Percentiles rank a stretch among this genome's conserved stretches.
Conservation (phyloP, 2,888 invertebrate genomes). For the Griposia aprilina region DNA sequence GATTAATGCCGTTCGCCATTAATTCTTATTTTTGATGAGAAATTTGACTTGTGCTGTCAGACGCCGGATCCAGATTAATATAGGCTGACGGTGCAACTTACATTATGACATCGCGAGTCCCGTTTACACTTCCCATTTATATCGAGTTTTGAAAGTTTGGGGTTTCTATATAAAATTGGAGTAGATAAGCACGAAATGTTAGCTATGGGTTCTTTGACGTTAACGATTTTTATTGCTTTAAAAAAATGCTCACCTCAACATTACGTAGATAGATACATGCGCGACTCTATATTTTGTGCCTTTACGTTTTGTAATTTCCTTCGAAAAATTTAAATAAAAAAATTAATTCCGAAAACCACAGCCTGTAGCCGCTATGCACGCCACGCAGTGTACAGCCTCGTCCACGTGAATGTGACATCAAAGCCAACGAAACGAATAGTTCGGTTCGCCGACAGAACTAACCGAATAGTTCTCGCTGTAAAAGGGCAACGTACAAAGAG, state of each 20-base stretch:
- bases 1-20: slow-evolving; percentile 90
- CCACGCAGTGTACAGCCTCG: slow-evolving; percentile 22
- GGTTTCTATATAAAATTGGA: slow-evolving; percentile 9
- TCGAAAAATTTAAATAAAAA: slow-evolving; percentile 50
- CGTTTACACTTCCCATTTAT: slow-evolving; percentile 63
- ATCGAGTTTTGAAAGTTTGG: slow-evolving; percentile 42
- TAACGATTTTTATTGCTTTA: background rate
- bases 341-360: slow-evolving; percentile 38
- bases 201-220: background rate
- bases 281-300: background rate
- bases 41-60: slow-evolving; percentile 90
- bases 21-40: slow-evolving; percentile 91
- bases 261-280: background rate
- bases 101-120: slow-evolving; percentile 79
- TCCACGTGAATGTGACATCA: slow-evolving; percentile 74
- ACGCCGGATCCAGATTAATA: slow-evolving; percentile 90
- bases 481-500: slow-evolving; percentile 89
- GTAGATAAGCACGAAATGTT: slow-evolving; percentile 7
- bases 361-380: slow-evolving; percentile 24
- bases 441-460: slow-evolving; percentile 84
- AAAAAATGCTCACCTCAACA: background rate
- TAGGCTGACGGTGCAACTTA: slow-evolving; percentile 89
- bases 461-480: slow-evolving; percentile 86
- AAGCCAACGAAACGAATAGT: slow-evolving; percentile 84
- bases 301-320: slow-evolving; percentile 38